Evolutionary conservation across 2,113 vertebrate species (phyloP).

Genomic region (Pachypanchax playfairii): DNA sequence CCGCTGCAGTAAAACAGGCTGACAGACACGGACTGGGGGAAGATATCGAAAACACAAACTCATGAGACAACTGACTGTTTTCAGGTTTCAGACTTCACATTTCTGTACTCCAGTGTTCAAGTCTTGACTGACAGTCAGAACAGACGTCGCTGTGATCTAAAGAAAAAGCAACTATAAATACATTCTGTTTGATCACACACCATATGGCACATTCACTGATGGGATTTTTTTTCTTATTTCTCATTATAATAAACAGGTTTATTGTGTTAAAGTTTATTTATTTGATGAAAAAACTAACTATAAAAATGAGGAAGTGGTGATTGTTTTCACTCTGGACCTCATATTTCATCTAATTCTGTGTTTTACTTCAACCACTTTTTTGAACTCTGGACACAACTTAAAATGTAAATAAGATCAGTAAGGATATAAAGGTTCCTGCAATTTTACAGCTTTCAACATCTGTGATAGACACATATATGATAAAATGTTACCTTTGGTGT

Average conservation of each 20-base stretch:
- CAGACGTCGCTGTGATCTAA: conserved; percentile 8
- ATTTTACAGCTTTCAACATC: too few species aligned
- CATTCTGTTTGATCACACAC: conserved; percentile 29
- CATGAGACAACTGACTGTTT: conserved; percentile 23
- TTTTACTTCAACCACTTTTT: too few species aligned
- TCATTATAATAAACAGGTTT: background rate
- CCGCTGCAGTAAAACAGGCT: conserved; percentile 9
- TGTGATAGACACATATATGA: too few species aligned
- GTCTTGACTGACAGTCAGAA: conserved; percentile 1
- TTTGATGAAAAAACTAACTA: too few species aligned
- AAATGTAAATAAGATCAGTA: too few species aligned
- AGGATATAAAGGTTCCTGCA: too few species aligned
- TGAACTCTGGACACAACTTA: too few species aligned
- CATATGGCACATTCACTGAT: conserved; percentile 4
- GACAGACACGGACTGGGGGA: conserved; percentile 8
- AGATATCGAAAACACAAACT: conserved; percentile 10
- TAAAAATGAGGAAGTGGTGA: too few species aligned
- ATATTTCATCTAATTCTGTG: too few species aligned
- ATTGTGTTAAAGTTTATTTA: background rate
- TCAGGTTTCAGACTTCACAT: conserved; percentile 3
- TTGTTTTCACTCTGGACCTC: too few species aligned
- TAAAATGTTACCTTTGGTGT: too few species aligned
- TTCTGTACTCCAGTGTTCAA: conserved; percentile 9
- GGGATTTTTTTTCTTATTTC: background rate
- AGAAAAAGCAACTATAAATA: background rate